A percentile compares a stretch with the other conserved stretches of the same genome.
Evolutionary conservation across 2,113 vertebrate species (phyloP).

Genomic region (Bagarius yarrelli): DNA sequence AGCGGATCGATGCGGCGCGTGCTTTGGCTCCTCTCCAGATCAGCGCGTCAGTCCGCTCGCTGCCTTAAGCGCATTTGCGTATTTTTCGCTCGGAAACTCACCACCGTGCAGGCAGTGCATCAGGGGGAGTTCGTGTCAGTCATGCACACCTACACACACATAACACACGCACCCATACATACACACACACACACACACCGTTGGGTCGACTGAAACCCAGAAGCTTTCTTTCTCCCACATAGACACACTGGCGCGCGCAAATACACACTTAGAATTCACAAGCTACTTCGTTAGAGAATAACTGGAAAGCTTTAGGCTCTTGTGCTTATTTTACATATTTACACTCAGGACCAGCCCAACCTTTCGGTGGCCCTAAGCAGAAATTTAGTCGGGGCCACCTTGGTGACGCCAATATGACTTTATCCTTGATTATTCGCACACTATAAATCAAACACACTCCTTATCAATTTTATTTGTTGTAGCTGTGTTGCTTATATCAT

Average conservation of each 20-base stretch:
- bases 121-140: not conserved
- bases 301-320: not conserved
- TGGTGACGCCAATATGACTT: no score
- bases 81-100: not conserved
- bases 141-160: not conserved
- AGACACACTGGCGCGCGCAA: constrained; percentile 5
- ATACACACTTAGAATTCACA: not conserved
- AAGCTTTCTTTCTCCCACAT: not conserved
- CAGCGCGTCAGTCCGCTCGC: constrained; percentile 25
- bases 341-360: no score
- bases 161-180: not conserved
- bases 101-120: not conserved
- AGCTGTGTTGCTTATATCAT: no score
- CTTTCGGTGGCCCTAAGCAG: no score
- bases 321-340: not conserved
- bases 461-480: no score
- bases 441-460: no score
- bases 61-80: constrained; percentile 12
- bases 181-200: not conserved
- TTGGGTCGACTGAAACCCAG: not conserved
- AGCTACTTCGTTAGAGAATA: not conserved
- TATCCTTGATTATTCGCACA: no score
- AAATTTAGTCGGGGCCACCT: no score
- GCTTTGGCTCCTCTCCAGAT: constrained; percentile 31
- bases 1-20: constrained; percentile 28